Percentiles rank a stretch among this genome's conserved stretches.
Evolutionary conservation across 1,140 invertebrate genomes (phyloP).

Genomic region (Antheraea mylitta): DNA sequence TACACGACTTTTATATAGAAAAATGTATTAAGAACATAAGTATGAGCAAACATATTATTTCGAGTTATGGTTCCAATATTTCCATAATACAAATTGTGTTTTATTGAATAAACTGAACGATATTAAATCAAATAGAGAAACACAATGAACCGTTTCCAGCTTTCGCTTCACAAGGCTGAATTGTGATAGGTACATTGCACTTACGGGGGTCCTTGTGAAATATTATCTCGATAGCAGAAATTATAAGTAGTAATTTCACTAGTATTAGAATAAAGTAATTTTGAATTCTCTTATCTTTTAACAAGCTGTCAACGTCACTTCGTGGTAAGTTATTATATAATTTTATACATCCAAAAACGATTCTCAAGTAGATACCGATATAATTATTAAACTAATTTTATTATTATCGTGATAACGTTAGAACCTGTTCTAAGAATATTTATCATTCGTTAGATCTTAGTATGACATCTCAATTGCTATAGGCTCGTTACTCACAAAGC

Average conservation of each 20-base stretch:
- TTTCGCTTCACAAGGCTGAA: slow-evolving; percentile 17
- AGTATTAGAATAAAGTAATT: background rate
- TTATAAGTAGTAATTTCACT: slow-evolving; percentile 3
- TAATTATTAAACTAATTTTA: too few species aligned
- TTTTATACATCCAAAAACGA: too few species aligned
- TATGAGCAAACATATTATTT: too few species aligned
- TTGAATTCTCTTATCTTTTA: background rate
- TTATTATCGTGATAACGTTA: too few species aligned
- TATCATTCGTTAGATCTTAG: too few species aligned
- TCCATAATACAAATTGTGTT: slow-evolving; percentile 18
- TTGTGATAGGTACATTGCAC: slow-evolving; percentile 13
- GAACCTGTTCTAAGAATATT: too few species aligned
- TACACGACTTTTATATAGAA: too few species aligned
- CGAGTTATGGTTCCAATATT: too few species aligned
- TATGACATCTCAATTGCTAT: too few species aligned
- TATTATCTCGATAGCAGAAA: slow-evolving; percentile 8
- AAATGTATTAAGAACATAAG: too few species aligned
- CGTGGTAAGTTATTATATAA: background rate
- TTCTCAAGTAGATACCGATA: too few species aligned
- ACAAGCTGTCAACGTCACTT: background rate
- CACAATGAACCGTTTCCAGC: slow-evolving; percentile 23
- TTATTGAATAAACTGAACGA: slow-evolving; percentile 21
- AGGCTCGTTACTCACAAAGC: too few species aligned
- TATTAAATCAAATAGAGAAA: slow-evolving; percentile 17
- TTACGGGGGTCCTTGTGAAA: background rate